phyloP scores from a whole-genome alignment of 2,797 vertebrate species.

The Amazona finschi region DNA sequence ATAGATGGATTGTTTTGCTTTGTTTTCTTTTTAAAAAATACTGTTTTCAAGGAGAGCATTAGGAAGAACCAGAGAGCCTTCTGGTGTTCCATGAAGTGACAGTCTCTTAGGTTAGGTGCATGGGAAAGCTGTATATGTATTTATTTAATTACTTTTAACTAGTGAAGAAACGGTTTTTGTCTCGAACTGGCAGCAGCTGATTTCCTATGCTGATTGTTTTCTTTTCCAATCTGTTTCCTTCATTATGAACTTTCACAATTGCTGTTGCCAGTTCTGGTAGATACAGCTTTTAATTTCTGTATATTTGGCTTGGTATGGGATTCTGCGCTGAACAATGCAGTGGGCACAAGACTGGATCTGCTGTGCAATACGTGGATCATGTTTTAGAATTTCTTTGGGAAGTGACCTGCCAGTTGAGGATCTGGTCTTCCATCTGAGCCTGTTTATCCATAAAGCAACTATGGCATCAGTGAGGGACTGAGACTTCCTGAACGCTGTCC shows the following conservation, averaged over 20 bases:
- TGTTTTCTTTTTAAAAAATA: not conserved
- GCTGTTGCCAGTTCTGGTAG: not conserved
- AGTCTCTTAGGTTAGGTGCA: not conserved
- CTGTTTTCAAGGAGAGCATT: not conserved
- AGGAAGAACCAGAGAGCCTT: not conserved
- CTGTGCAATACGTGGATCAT: not conserved
- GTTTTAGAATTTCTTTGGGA: not conserved
- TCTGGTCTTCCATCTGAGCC: not conserved
- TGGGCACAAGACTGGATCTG: not conserved
- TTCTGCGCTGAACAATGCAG: not conserved
- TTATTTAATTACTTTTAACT: not conserved
- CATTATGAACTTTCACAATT: not conserved
- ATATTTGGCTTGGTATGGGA: not conserved
- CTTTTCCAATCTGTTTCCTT: not conserved
- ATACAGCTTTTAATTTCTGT: not conserved
- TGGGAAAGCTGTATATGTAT: not conserved
- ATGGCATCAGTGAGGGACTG: not conserved
- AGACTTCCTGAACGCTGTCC: not conserved
- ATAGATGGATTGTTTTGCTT: not conserved
- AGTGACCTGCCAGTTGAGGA: not conserved
- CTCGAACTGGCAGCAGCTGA: not conserved
- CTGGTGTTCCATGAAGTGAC: not conserved
- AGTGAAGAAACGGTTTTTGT: not conserved
- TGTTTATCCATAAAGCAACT: not conserved
- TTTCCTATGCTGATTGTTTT: not conserved